A percentile compares a stretch with the other conserved stretches of the same genome.
phyloP scores from a whole-genome alignment of 2,113 vertebrate genomes.

The Prionailurus viverrinus region DNA sequence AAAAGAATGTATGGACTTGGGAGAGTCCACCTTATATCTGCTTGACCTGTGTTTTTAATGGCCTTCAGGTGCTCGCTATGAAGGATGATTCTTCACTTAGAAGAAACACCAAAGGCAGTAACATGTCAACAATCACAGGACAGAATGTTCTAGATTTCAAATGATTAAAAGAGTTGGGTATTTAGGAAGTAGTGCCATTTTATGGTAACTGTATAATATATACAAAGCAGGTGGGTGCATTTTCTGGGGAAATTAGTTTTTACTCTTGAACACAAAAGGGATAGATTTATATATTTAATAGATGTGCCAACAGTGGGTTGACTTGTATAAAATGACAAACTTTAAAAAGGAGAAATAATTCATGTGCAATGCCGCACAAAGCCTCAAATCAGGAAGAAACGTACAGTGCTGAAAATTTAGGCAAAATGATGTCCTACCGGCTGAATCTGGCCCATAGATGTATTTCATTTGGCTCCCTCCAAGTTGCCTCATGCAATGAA shows the following conservation, averaged over 20 bases:
- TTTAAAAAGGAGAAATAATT: neutral
- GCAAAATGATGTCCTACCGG: neutral
- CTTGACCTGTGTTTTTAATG: neutral
- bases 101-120: neutral
- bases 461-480: neutral
- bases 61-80: neutral
- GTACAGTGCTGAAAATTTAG: neutral
- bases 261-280: neutral
- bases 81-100: neutral
- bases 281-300: neutral
- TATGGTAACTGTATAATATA: neutral
- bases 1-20: neutral
- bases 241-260: neutral
- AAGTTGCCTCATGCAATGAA: neutral
- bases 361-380: neutral
- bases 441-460: neutral
- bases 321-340: neutral
- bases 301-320: neutral
- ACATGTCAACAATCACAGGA: neutral
- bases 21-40: neutral
- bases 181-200: neutral
- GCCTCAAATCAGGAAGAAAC: neutral
- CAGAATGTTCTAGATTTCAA: neutral
- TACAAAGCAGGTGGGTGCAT: accelerated
- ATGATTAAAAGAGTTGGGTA: neutral